These are phyloP conservation scores for Sebastolobus alascanus DNA, from an alignment of 2,797 vertebrate genomes.

Conservation along the genomic window DNA sequence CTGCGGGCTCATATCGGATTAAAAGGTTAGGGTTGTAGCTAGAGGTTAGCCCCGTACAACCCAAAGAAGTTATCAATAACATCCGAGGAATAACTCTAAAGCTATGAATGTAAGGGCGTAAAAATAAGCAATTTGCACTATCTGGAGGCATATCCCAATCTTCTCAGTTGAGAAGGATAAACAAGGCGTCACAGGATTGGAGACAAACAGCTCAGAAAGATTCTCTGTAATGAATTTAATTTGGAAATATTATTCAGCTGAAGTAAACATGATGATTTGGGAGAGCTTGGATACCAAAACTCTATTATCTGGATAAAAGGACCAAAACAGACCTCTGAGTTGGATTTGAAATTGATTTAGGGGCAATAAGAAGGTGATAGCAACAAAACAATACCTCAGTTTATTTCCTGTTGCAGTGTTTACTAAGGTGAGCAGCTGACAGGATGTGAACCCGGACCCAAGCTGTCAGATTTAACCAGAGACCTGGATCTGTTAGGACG, in stretches of 20 bases:
- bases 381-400: not conserved
- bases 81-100: constrained; percentile 7
- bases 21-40: constrained; percentile 45
- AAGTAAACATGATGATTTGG: constrained; percentile 7
- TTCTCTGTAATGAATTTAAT: constrained; percentile 2
- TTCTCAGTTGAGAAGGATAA: constrained; percentile 15
- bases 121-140: constrained; percentile 20
- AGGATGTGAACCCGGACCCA: constrained; percentile 5
- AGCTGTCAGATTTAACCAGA: constrained; percentile 1
- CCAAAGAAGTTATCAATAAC: constrained; percentile 32
- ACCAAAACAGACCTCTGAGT: constrained; percentile 18
- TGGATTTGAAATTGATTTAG: constrained; percentile 36
- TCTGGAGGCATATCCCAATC: constrained; percentile 2
- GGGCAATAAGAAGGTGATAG: not conserved
- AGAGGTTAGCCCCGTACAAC: constrained; percentile 17
- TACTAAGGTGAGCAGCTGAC: not conserved
- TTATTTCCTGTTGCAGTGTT: constrained; percentile 2
- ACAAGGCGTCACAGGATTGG: constrained; percentile 13
- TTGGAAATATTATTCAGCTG: constrained; percentile 11
- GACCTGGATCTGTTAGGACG: not conserved
- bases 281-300: constrained; percentile 13
- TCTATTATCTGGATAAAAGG: constrained; percentile 13
- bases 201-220: constrained; percentile 12
- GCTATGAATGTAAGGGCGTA: constrained; percentile 3
- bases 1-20: constrained; percentile 32